phyloP scores from a whole-genome alignment of 2,888 invertebrate genomes.

The Drosophila nigricruria region DNA sequence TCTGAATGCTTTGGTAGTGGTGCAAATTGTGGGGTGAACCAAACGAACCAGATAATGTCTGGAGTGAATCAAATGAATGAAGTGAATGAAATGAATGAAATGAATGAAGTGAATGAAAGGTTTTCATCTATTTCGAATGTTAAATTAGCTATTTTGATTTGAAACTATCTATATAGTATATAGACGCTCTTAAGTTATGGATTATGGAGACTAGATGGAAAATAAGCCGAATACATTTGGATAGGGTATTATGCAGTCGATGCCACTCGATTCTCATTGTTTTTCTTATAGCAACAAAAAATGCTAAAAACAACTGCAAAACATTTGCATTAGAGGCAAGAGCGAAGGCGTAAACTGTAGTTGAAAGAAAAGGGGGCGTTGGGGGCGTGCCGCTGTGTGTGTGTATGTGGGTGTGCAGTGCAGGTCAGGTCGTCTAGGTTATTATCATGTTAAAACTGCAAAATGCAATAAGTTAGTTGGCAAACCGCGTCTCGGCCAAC shows the following conservation, averaged over 20 bases:
- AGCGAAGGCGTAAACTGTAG: conserved; percentile 42
- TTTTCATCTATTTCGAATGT: too few species aligned
- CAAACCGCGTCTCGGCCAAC: conserved; percentile 56
- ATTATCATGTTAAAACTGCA: conserved; percentile 72
- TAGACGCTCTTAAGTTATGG: too few species aligned
- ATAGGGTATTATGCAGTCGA: background rate
- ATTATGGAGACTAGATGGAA: too few species aligned
- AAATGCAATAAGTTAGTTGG: conserved; percentile 71
- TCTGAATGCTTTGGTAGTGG: background rate
- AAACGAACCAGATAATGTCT: background rate
- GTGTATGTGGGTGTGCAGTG: conserved; percentile 10
- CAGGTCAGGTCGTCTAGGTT: conserved; percentile 55
- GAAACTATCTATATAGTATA: too few species aligned
- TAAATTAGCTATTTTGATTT: too few species aligned
- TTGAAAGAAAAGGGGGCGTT: conserved; percentile 23
- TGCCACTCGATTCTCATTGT: background rate
- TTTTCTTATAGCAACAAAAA: conserved; percentile 13
- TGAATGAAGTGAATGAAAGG: too few species aligned
- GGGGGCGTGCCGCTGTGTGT: background rate
- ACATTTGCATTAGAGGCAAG: conserved; percentile 55
- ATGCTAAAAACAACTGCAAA: conserved; percentile 35
- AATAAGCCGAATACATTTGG: too few species aligned
- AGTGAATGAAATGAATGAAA: too few species aligned
- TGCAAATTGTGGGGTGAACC: background rate
- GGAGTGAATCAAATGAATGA: too few species aligned